phyloP scores from a whole-genome alignment of 2,113 vertebrate genomes.

The Cichladusa arquata region DNA sequence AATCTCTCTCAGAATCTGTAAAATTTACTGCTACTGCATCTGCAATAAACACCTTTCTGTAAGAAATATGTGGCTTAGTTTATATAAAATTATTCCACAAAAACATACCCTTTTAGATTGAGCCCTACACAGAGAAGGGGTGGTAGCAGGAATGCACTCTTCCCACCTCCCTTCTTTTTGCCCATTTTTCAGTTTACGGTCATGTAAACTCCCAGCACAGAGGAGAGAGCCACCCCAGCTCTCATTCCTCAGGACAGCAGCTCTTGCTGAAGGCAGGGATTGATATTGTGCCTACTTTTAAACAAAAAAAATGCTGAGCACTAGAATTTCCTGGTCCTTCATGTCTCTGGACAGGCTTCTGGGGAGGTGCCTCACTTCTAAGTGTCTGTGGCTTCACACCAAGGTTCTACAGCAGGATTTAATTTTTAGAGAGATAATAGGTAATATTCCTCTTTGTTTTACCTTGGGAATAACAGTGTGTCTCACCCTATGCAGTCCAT shows the following conservation, averaged over 20 bases:
- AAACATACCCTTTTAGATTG: background rate
- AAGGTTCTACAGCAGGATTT: background rate
- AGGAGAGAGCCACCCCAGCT: background rate
- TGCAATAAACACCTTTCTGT: background rate
- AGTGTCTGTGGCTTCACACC: fast-evolving
- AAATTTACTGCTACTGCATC: background rate
- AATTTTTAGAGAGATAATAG: background rate
- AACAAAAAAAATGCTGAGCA: background rate
- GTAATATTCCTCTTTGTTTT: background rate
- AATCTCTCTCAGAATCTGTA: background rate
- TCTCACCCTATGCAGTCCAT: background rate
- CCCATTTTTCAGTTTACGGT: background rate
- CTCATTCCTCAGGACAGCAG: background rate
- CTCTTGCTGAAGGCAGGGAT: background rate
- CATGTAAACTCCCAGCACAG: background rate
- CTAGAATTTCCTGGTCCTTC: background rate
- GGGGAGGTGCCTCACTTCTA: background rate
- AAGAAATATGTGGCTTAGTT: background rate
- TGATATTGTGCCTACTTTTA: background rate
- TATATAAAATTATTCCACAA: background rate
- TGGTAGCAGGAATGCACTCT: background rate
- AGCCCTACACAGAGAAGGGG: background rate
- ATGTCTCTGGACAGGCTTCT: background rate
- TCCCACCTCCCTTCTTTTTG: background rate
- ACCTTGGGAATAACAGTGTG: background rate